Conservation (phyloP, 2,797 vertebrate genomes). For the Erethizon dorsatum region DNA sequence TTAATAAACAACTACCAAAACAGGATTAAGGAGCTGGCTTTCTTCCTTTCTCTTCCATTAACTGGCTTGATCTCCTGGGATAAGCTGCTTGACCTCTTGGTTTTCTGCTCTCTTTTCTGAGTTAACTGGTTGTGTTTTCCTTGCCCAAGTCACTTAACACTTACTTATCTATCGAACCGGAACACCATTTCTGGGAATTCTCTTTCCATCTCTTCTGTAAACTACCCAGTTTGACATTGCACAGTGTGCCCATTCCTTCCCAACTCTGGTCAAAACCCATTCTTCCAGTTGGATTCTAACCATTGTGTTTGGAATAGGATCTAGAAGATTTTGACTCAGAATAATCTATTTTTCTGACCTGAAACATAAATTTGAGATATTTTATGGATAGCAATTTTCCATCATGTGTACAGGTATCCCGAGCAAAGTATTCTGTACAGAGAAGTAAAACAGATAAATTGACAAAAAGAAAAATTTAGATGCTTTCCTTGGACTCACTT, state of each 20-base stretch:
- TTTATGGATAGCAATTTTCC: background rate
- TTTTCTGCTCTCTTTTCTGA: constrained; percentile 28
- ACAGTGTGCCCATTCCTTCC: background rate
- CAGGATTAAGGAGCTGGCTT: constrained; percentile 28
- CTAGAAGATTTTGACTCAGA: constrained; percentile 18
- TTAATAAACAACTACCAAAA: constrained; percentile 41
- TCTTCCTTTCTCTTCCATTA: constrained; percentile 18
- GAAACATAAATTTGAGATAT: background rate
- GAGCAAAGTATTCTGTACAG: constrained; percentile 4
- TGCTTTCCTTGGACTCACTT: background rate
- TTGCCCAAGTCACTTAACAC: background rate
- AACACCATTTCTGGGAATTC: constrained; percentile 31
- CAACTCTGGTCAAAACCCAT: background rate
- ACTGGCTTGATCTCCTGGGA: background rate
- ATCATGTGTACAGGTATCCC: background rate
- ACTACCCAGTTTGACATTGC: background rate
- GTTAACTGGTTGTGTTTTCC: constrained; percentile 9
- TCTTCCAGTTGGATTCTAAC: background rate
- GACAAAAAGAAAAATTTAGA: background rate
- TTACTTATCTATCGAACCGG: background rate
- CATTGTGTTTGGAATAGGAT: background rate
- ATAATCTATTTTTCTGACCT: constrained; percentile 40
- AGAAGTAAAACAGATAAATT: constrained; percentile 6
- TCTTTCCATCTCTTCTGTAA: background rate
- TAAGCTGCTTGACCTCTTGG: constrained; percentile 13